A percentile compares a stretch with the other conserved stretches of the same genome.
Conservation (phyloP, 2,888 invertebrate species). For the Orthosia cruda region DNA sequence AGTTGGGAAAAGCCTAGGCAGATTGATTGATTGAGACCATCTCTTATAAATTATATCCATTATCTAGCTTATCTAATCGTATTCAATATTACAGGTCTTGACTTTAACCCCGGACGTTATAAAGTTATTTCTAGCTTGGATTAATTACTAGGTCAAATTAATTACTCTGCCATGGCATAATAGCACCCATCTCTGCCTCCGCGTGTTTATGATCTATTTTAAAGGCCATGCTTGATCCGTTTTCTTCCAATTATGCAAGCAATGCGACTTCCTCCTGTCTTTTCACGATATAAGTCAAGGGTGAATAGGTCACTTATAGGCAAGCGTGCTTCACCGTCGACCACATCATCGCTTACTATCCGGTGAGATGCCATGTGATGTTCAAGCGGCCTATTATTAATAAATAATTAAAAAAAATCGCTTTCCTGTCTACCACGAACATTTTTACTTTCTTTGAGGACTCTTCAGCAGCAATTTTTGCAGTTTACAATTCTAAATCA, state of each 20-base stretch:
- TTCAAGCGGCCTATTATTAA: too few species aligned
- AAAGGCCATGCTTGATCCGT: not conserved
- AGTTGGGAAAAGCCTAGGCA: too few species aligned
- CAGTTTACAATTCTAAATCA: not conserved
- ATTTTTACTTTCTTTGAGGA: too few species aligned
- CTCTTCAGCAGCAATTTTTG: too few species aligned
- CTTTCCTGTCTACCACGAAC: not conserved
- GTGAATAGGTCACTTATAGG: too few species aligned
- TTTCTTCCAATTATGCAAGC: too few species aligned
- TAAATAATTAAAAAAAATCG: too few species aligned
- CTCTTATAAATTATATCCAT: not conserved
- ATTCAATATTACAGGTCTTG: not conserved
- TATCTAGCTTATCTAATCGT: constrained; percentile 5
- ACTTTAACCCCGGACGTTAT: constrained; percentile 5
- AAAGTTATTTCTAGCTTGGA: not conserved
- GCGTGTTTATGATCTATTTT: not conserved
- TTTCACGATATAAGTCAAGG: constrained; percentile 3
- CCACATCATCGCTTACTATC: too few species aligned
- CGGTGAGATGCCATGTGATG: too few species aligned
- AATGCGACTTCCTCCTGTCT: not conserved
- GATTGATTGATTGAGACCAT: too few species aligned
- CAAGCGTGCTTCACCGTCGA: too few species aligned
- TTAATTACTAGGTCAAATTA: not conserved
- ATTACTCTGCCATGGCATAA: too few species aligned
- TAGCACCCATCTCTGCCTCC: not conserved